These are phyloP conservation scores for Nyctibius bracteatus DNA, from an alignment of 2,113 vertebrate species.

Conservation along the genomic window DNA sequence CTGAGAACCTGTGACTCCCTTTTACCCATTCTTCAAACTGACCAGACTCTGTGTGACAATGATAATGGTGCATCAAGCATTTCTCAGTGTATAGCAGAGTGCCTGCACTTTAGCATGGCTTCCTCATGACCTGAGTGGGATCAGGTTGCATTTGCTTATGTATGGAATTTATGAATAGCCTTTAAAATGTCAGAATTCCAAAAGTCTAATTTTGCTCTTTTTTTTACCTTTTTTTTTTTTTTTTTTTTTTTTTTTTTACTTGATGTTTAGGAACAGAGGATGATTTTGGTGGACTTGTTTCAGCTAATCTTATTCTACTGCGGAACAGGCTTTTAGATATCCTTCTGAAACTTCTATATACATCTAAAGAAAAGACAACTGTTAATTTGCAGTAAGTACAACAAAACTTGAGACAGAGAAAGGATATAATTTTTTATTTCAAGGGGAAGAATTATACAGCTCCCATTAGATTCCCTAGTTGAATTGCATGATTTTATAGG, in stretches of 20 bases:
- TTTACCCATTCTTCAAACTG: not conserved
- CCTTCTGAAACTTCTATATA: slow-evolving; percentile 90
- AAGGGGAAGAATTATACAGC: not conserved
- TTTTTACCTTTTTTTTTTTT: not conserved
- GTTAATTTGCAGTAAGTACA: slow-evolving; percentile 91
- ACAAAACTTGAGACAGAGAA: not conserved
- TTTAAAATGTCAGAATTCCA: not conserved
- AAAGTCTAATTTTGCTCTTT: not conserved
- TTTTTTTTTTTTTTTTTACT: not conserved
- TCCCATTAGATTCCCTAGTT: not conserved
- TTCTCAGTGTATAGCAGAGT: not conserved
- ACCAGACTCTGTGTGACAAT: fast-evolving
- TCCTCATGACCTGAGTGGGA: not conserved
- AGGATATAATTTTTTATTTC: not conserved
- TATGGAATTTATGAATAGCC: not conserved
- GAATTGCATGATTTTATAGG: not conserved
- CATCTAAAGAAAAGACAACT: slow-evolving; percentile 89
- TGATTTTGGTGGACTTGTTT: slow-evolving; percentile 91
- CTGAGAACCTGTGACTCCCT: not conserved
- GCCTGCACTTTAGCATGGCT: not conserved
- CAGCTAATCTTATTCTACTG: slow-evolving; percentile 91
- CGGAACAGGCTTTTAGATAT: slow-evolving; percentile 94
- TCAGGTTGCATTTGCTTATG: not conserved
- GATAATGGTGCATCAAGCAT: not conserved
- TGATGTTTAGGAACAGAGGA: slow-evolving; percentile 83